Evolutionary conservation across 2,797 vertebrate species (phyloP).

Genomic region (Acropternis orthonyx): DNA sequence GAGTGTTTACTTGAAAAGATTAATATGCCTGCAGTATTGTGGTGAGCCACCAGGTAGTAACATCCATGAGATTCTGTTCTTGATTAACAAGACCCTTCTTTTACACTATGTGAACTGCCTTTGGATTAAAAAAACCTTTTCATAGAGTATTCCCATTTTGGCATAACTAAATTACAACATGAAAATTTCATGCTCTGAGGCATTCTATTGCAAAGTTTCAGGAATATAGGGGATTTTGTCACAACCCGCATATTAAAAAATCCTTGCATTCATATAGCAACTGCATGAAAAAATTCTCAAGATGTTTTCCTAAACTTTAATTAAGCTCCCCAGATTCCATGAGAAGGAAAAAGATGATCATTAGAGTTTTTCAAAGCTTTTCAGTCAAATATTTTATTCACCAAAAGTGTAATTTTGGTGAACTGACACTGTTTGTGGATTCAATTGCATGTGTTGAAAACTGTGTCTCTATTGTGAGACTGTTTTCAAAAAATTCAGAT

Average conservation of each 20-base stretch:
- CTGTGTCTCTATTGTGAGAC: neutral
- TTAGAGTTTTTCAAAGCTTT: neutral
- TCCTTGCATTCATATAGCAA: neutral
- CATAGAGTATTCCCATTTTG: neutral
- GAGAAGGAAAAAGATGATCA: neutral
- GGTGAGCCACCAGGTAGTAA: neutral
- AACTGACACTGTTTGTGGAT: neutral
- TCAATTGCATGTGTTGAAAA: neutral
- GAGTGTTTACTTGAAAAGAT: neutral
- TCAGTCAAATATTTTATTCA: neutral
- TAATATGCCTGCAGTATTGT: neutral
- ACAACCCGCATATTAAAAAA: neutral
- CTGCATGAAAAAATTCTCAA: neutral
- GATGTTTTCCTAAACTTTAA: neutral
- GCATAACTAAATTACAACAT: neutral
- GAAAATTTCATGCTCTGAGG: neutral
- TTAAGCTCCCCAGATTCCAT: neutral
- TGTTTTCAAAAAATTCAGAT: neutral
- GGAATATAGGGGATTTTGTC: neutral
- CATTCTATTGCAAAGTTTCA: neutral
- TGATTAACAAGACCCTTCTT: neutral
- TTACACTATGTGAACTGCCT: neutral
- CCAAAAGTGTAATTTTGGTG: neutral
- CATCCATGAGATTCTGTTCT: neutral
- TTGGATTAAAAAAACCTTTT: neutral